Evolutionary conservation across 2,888 invertebrate species (phyloP), one percentile per base, ranked within the genome.

Genomic region (Synergus umbraculus): DNA sequence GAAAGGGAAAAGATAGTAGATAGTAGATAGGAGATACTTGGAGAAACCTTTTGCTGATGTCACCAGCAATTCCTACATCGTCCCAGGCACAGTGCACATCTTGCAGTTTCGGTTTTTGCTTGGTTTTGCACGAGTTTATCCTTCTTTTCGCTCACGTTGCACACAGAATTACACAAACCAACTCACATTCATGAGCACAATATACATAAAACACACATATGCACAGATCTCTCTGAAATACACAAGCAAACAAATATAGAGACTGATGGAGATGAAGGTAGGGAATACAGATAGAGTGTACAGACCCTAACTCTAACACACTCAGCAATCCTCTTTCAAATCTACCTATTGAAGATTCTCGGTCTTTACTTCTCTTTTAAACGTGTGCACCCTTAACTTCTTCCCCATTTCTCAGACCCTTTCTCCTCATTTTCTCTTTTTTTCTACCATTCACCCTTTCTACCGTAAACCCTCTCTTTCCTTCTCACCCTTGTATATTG

Each of bases 401-500:
- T 69, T 77, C 76, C 79, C 66, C 77, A 43, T 83, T 77, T 78
- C 84, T 80, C 67, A 77, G 76, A 78, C 77, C 78, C 79, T 81
- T 81, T 81, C 81, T 77, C 81, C 81, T 65, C 81, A 77, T 79
- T 85, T 85, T 86, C 83, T 86, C 87, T 89, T 87, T 88, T 88
- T 89, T 90, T 91, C 66, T 78, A 66, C 63, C 76, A 64, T 76
- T 79, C 65, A 76, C 76, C 78, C 66, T 78, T 49, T 83, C 76
- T 78, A 83, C 78, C 67, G 76, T 76, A 76, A 73, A 79, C 80
- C 81, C 82, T 81, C 82, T 79, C 82, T 83, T 66, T 81, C 80
- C 79, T 83, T 85, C 85, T 86, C 87, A 84, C 87, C 86, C 89
- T 88, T 89, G 88, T 89, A 91, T 91, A 91, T 91, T 90, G 91